Percentiles rank a stretch among this genome's conserved stretches.
These are phyloP conservation scores for Cabera pusaria DNA, from an alignment of 2,888 invertebrate genomes.

Conservation along the genomic window DNA sequence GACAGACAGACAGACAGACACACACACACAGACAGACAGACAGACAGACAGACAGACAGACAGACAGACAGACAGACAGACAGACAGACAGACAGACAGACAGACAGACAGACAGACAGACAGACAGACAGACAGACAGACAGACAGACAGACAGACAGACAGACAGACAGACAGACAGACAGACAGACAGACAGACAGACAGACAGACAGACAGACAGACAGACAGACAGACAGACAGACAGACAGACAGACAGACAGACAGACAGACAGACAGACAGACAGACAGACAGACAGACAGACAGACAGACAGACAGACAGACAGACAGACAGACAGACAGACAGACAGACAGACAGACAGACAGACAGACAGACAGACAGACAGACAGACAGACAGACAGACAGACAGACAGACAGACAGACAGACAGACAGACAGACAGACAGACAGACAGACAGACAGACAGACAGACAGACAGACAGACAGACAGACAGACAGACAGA, in stretches of 20 bases:
- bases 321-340: slow-evolving; percentile 28
- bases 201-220: slow-evolving; percentile 31
- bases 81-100: slow-evolving; percentile 32
- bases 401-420: slow-evolving; percentile 25
- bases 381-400: slow-evolving; percentile 31
- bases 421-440: slow-evolving; percentile 20
- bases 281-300: slow-evolving; percentile 32
- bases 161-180: slow-evolving; percentile 32
- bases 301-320: slow-evolving; percentile 32
- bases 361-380: slow-evolving; percentile 32
- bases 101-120: slow-evolving; percentile 31
- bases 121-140: slow-evolving; percentile 33
- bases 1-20: slow-evolving; percentile 33
- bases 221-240: slow-evolving; percentile 32
- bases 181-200: slow-evolving; percentile 28
- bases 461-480: slow-evolving; percentile 18
- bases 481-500: slow-evolving; percentile 18
- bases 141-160: slow-evolving; percentile 32
- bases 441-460: slow-evolving; percentile 20
- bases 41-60: slow-evolving; percentile 28
- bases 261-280: slow-evolving; percentile 32
- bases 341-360: slow-evolving; percentile 31
- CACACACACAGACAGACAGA: slow-evolving; percentile 32
- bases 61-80: slow-evolving; percentile 31
- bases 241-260: slow-evolving; percentile 31